A percentile compares a stretch with the other conserved stretches of the same genome.
Evolutionary conservation across 2,888 invertebrate genomes (phyloP).

Genomic region (Nephrocerus scutellatus): DNA sequence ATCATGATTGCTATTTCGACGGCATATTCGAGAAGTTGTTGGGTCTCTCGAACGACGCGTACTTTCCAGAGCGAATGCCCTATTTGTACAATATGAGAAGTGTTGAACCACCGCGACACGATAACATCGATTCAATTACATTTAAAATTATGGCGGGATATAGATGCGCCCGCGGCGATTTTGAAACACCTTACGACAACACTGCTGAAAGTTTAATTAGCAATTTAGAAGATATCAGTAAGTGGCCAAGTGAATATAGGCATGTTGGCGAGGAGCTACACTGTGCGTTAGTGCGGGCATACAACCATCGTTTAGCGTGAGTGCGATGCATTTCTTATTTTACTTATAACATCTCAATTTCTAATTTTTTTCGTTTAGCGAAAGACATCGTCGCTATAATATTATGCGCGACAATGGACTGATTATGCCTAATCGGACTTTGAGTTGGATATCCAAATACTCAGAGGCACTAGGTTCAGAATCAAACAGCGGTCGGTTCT

Average conservation of each 20-base stretch:
- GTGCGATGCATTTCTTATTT: slow-evolving; percentile 10
- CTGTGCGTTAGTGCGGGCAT: slow-evolving; percentile 62
- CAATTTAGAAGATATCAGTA: slow-evolving; percentile 37
- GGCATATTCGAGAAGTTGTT: slow-evolving; percentile 58
- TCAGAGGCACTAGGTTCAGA: slow-evolving; percentile 55
- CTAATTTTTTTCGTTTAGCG: slow-evolving; percentile 40
- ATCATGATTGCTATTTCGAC: slow-evolving; percentile 69
- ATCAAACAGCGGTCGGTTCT: slow-evolving; percentile 49
- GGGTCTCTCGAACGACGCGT: slow-evolving; percentile 53
- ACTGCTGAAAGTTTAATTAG: slow-evolving; percentile 67
- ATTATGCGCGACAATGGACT: slow-evolving; percentile 74
- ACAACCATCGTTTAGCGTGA: slow-evolving; percentile 63
- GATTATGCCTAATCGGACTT: slow-evolving; percentile 63
- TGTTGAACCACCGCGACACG: slow-evolving; percentile 67
- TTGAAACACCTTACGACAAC: slow-evolving; percentile 75
- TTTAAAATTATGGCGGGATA: slow-evolving; percentile 71
- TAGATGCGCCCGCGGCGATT: slow-evolving; percentile 78
- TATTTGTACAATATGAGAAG: slow-evolving; percentile 59
- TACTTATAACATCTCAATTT: neutral
- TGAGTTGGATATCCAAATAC: slow-evolving; percentile 64
- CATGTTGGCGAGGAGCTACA: slow-evolving; percentile 59
- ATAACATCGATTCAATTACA: slow-evolving; percentile 48
- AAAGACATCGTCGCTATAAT: slow-evolving; percentile 63
- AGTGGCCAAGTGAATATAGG: slow-evolving; percentile 34
- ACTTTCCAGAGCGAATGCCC: slow-evolving; percentile 56